phyloP scores from a whole-genome alignment of 2,797 vertebrate species.

The Lophotriccus pileatus region DNA sequence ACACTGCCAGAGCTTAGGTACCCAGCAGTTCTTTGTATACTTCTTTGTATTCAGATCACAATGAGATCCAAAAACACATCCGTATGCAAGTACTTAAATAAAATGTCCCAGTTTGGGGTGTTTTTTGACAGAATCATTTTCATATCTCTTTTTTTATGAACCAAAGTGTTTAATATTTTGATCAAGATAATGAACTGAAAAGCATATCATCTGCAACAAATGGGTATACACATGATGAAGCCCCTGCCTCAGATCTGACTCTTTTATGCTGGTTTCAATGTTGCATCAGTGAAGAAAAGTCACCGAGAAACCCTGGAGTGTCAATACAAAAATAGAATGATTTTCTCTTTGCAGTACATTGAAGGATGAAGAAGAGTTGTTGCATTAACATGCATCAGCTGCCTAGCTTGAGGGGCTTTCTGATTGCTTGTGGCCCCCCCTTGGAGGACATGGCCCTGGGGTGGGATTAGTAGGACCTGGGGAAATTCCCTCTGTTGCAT shows the following conservation, averaged over 20 bases:
- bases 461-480: neutral
- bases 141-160: neutral
- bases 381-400: fast-evolving
- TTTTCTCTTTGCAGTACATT: fast-evolving
- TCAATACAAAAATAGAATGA: neutral
- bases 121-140: neutral
- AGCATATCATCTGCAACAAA: neutral
- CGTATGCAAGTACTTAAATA: neutral
- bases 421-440: neutral
- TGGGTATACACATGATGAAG: neutral
- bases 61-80: neutral
- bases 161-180: neutral
- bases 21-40: neutral
- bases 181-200: neutral
- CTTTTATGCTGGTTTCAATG: fast-evolving
- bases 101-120: neutral
- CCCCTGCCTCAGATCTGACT: neutral
- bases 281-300: neutral
- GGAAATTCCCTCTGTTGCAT: neutral
- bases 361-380: neutral
- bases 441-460: fast-evolving
- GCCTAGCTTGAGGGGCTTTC: fast-evolving
- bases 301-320: fast-evolving
- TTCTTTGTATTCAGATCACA: neutral
- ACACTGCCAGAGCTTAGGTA: neutral